These are phyloP conservation scores for Cyclophora punctaria DNA, from an alignment of 2,888 invertebrate species.

Conservation along the genomic window DNA sequence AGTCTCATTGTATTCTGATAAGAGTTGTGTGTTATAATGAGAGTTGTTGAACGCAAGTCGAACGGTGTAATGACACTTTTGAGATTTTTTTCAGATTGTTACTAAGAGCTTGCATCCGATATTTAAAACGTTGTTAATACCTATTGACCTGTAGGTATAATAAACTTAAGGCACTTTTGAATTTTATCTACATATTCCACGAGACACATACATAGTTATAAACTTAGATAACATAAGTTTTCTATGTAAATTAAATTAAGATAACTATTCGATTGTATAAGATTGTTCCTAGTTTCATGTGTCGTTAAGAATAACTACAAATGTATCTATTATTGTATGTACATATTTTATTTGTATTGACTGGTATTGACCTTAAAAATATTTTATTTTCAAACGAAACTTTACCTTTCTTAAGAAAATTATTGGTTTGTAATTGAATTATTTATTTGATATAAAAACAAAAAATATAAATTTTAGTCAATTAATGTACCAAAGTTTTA, in stretches of 20 bases:
- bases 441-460: slow-evolving; percentile 3
- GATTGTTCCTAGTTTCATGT: slow-evolving; percentile 43
- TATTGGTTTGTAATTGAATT: not conserved
- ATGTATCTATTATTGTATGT: slow-evolving; percentile 23
- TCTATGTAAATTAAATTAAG: too few relatives aligned
- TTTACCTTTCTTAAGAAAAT: not conserved
- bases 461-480: slow-evolving; percentile 19
- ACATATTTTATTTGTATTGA: slow-evolving; percentile 1
- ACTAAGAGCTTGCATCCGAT: too few relatives aligned
- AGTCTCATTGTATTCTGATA: not conserved
- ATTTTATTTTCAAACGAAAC: not conserved
- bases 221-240: not conserved
- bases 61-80: too few relatives aligned
- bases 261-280: not conserved
- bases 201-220: slow-evolving; percentile 2
- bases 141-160: too few relatives aligned
- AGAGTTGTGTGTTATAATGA: too few relatives aligned
- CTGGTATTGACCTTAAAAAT: slow-evolving; percentile 1
- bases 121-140: too few relatives aligned
- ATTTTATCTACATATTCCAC: not conserved
- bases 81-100: too few relatives aligned
- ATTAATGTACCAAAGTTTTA: slow-evolving; percentile 19
- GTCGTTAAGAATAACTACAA: slow-evolving; percentile 32
- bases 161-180: too few relatives aligned
- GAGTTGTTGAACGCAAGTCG: too few relatives aligned